Evolutionary conservation across 1,140 invertebrate genomes (phyloP).

Genomic region (Tachypleus tridentatus): DNA sequence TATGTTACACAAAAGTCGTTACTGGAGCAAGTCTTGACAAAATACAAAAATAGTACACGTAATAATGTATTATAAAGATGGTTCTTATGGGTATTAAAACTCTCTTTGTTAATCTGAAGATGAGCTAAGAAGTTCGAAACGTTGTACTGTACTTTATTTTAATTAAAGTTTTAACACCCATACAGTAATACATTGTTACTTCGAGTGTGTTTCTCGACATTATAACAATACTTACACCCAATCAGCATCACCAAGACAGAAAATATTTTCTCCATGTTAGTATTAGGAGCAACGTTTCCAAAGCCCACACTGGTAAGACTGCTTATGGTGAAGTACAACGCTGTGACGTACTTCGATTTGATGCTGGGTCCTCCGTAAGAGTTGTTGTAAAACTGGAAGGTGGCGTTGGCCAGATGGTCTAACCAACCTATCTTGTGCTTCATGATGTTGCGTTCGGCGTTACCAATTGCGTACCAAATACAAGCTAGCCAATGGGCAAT

Average conservation of each 20-base stretch:
- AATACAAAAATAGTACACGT: too few relatives aligned
- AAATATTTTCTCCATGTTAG: slow-evolving; percentile 88
- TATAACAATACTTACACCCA: slow-evolving; percentile 64
- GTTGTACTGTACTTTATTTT: too few relatives aligned
- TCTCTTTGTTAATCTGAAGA: too few relatives aligned
- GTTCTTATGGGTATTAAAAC: too few relatives aligned
- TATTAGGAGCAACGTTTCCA: slow-evolving; percentile 95
- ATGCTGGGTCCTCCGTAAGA: slow-evolving; percentile 57
- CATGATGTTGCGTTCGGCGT: slow-evolving; percentile 65
- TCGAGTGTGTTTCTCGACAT: not conserved
- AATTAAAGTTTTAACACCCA: too few relatives aligned
- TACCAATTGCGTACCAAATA: slow-evolving; percentile 97
- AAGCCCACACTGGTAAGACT: slow-evolving; percentile 97
- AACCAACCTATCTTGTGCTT: slow-evolving; percentile 78
- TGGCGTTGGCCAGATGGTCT: slow-evolving; percentile 78
- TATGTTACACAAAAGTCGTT: too few relatives aligned
- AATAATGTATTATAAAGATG: too few relatives aligned
- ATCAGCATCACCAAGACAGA: slow-evolving; percentile 88
- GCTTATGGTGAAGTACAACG: slow-evolving; percentile 95
- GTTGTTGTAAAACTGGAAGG: slow-evolving; percentile 71
- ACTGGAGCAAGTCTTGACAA: too few relatives aligned
- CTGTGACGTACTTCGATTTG: slow-evolving; percentile 55
- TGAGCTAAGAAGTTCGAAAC: too few relatives aligned
- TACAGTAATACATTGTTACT: too few relatives aligned
- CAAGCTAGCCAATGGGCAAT: slow-evolving; percentile 99